Conservation (phyloP, 2,888 invertebrate species). For the Minunthozetes semirufus region DNA sequence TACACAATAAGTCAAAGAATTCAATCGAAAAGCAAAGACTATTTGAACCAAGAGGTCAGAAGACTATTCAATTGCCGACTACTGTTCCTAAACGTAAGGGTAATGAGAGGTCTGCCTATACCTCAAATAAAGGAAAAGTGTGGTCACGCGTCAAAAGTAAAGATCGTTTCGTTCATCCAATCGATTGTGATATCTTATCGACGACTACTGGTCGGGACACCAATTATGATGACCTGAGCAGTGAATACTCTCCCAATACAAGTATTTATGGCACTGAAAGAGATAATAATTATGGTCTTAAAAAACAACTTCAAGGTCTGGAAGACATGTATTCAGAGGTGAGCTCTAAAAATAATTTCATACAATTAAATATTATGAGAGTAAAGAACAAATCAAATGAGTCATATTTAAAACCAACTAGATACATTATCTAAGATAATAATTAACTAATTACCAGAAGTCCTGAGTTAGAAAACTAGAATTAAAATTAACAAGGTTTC, state of each 20-base stretch:
- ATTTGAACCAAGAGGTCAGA: background rate
- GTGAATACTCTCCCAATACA: conserved; percentile 66
- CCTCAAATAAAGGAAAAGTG: background rate
- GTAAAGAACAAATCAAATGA: no score
- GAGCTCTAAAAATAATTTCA: background rate
- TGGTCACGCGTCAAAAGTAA: background rate
- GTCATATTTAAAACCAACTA: no score
- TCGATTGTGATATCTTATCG: conserved; percentile 19
- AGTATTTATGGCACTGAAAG: conserved; percentile 46
- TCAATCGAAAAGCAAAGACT: background rate
- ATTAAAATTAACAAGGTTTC: no score
- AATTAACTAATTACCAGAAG: no score
- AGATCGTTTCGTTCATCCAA: conserved; percentile 8
- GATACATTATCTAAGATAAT: no score
- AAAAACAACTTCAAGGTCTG: conserved; percentile 70
- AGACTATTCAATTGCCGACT: background rate
- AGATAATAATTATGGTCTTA: conserved; percentile 67
- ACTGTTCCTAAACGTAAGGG: background rate
- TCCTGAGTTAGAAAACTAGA: no score
- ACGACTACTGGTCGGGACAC: conserved; percentile 30
- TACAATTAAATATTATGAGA: no score
- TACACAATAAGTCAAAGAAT: background rate
- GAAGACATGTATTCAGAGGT: conserved; percentile 84
- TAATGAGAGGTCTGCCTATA: conserved; percentile 6
- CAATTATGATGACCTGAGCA: conserved; percentile 45